Conservation (phyloP, 2,888 invertebrate genomes). For the Drosophila infuscata region DNA sequence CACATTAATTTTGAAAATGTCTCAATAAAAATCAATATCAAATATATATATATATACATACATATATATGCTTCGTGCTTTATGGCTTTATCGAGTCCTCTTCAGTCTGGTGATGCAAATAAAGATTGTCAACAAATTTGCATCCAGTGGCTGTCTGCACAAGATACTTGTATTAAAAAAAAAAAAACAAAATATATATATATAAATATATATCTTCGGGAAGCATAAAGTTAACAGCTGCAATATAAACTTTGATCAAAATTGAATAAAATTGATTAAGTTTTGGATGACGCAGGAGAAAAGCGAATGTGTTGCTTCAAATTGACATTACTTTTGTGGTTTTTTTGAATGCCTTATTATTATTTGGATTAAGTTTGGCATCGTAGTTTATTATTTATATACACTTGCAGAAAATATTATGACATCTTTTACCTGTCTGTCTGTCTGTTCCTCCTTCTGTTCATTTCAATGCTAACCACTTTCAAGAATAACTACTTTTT, state of each 20-base stretch:
- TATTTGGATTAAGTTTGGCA: neutral
- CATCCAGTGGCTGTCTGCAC: neutral
- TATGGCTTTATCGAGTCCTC: constrained; percentile 56
- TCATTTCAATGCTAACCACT: too few relatives aligned
- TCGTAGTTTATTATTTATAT: neutral
- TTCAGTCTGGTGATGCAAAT: constrained; percentile 19
- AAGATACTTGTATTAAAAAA: neutral
- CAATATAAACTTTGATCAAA: neutral
- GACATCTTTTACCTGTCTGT: neutral
- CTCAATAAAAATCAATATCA: constrained; percentile 76
- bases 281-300: neutral
- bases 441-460: too few relatives aligned
- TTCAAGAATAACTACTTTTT: too few relatives aligned
- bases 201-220: neutral
- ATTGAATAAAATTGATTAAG: neutral
- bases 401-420: neutral
- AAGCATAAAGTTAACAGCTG: neutral
- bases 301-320: neutral
- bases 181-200: neutral
- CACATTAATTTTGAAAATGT: constrained; percentile 71
- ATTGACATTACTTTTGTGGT: neutral
- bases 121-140: constrained; percentile 23
- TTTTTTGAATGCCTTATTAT: neutral
- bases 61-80: constrained; percentile 51
- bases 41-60: constrained; percentile 41